phyloP scores from a whole-genome alignment of 2,797 vertebrate species.

The Clarias pachynema region DNA sequence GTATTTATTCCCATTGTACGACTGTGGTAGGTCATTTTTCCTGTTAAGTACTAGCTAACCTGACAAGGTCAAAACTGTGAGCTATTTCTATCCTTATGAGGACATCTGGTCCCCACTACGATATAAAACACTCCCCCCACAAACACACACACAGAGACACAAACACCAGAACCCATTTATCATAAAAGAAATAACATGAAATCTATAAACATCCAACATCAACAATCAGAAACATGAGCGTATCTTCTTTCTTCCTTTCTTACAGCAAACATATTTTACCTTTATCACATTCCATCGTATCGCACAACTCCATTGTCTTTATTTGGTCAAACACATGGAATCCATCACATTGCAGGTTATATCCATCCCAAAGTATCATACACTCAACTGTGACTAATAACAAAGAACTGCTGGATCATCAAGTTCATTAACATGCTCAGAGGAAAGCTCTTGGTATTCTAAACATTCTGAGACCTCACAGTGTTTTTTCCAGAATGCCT shows the following conservation, averaged over 20 bases:
- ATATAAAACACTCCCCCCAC: neutral
- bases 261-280: neutral
- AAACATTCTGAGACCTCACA: slow-evolving; percentile 39
- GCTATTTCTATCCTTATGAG: slow-evolving; percentile 1
- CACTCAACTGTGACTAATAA: slow-evolving; percentile 30
- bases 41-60: neutral
- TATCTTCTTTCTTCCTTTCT: slow-evolving; percentile 11
- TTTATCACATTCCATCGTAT: slow-evolving; percentile 31
- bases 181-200: slow-evolving; percentile 3
- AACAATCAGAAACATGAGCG: slow-evolving; percentile 19
- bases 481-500: slow-evolving; percentile 11
- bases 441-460: slow-evolving; percentile 11
- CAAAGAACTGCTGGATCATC: slow-evolving; percentile 30
- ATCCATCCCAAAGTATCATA: slow-evolving; percentile 16
- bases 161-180: neutral
- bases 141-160: neutral
- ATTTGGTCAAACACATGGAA: slow-evolving; percentile 31
- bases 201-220: slow-evolving; percentile 17
- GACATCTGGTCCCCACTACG: neutral
- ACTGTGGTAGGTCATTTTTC: neutral
- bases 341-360: slow-evolving; percentile 24
- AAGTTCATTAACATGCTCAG: slow-evolving; percentile 34
- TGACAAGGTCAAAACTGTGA: neutral
- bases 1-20: too few species aligned
- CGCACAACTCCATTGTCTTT: neutral